These are phyloP conservation scores for Ancistrus triradiatus DNA, from an alignment of 2,113 vertebrate genomes.

Conservation along the genomic window DNA sequence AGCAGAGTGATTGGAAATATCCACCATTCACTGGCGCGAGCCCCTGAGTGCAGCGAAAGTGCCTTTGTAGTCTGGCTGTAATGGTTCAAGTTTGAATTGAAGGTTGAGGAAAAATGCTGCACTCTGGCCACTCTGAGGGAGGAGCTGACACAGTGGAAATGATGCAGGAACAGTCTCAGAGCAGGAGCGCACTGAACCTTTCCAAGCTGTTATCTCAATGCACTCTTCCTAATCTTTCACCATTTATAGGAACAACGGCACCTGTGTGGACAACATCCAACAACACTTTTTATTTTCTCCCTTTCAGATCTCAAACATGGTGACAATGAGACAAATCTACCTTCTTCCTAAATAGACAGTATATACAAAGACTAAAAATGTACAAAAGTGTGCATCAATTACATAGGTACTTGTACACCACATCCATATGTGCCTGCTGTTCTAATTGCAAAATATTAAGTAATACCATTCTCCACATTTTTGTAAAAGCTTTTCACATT, in stretches of 20 bases:
- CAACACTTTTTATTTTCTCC: conserved; percentile 17
- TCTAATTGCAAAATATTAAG: too few relatives aligned
- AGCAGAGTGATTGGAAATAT: conserved; percentile 82
- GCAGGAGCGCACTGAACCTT: conserved; percentile 64
- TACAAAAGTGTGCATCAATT: too few relatives aligned
- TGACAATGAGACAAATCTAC: conserved; percentile 15
- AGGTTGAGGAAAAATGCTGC: conserved; percentile 78
- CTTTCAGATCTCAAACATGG: conserved; percentile 3
- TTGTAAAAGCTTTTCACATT: too few relatives aligned
- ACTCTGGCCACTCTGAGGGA: conserved; percentile 69
- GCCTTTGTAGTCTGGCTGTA: conserved; percentile 82
- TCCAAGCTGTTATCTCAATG: conserved; percentile 63
- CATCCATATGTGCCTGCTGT: too few relatives aligned
- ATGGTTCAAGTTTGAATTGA: conserved; percentile 82
- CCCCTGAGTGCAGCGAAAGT: conserved; percentile 77
- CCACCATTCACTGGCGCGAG: conserved; percentile 74
- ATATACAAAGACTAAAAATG: too few relatives aligned
- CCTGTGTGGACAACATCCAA: conserved; percentile 18
- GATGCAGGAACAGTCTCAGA: conserved; percentile 66
- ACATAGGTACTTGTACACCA: too few relatives aligned
- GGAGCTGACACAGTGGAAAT: conserved; percentile 77
- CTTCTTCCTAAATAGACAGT: too few relatives aligned
- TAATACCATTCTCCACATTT: too few relatives aligned
- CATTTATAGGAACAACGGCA: conserved; percentile 42
- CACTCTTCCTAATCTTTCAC: conserved; percentile 60